These are phyloP conservation scores for Molorchus minor DNA, from an alignment of 2,888 invertebrate genomes.

Conservation along the genomic window DNA sequence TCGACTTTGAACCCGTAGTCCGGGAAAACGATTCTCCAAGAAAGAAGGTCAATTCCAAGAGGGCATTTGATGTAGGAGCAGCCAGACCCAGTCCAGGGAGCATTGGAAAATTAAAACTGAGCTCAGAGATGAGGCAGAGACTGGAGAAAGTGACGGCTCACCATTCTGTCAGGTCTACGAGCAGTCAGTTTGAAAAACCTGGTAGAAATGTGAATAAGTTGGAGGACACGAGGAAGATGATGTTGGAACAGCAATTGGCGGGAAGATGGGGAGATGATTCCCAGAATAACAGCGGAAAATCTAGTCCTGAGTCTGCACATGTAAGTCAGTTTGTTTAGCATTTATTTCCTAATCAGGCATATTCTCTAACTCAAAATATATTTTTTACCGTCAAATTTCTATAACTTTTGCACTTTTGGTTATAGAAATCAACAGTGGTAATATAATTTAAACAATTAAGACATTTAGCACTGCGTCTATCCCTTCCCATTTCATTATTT, in stretches of 20 bases:
- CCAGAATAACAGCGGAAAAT: constrained; percentile 59
- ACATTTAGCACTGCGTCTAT: background rate
- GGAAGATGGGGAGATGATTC: constrained; percentile 71
- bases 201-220: constrained; percentile 80
- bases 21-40: constrained; percentile 51
- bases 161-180: constrained; percentile 83
- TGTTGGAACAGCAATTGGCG: constrained; percentile 86
- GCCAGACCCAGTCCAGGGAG: constrained; percentile 85
- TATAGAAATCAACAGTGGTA: too few relatives aligned
- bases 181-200: constrained; percentile 74
- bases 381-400: too few relatives aligned
- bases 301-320: constrained; percentile 55
- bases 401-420: too few relatives aligned
- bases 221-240: constrained; percentile 84
- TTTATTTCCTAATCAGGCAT: too few relatives aligned
- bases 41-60: constrained; percentile 55
- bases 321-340: constrained; percentile 42
- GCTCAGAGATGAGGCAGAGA: constrained; percentile 90
- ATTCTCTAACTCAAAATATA: too few relatives aligned
- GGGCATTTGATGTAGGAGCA: constrained; percentile 84
- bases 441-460: background rate
- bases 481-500: background rate
- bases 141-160: constrained; percentile 89
- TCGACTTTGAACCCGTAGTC: constrained; percentile 73
- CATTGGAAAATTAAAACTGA: constrained; percentile 88